Evolutionary conservation across 2,113 vertebrate species (phyloP).

Genomic region (Hemicordylus capensis): DNA sequence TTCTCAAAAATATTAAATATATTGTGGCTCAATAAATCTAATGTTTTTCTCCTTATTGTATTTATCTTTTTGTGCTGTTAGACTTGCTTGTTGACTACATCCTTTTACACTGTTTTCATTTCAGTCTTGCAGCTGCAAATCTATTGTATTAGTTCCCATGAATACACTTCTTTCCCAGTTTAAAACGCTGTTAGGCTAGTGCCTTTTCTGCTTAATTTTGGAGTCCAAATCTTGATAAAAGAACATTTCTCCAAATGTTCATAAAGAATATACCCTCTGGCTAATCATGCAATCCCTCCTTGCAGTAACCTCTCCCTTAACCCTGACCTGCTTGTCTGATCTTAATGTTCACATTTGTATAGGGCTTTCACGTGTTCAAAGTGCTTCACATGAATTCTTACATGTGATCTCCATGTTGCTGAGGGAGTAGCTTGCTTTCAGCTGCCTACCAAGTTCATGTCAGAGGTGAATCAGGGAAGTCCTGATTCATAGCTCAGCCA

Average conservation of each 20-base stretch:
- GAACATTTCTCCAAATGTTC: not conserved
- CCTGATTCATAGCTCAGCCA: too few relatives aligned
- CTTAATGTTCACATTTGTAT: too few relatives aligned
- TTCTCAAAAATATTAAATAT: not conserved
- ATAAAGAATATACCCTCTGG: not conserved
- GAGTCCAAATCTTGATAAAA: not conserved
- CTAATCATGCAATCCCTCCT: not conserved
- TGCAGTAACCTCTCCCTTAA: fast-evolving
- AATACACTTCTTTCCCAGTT: not conserved
- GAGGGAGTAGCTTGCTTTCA: too few relatives aligned
- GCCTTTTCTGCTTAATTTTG: not conserved
- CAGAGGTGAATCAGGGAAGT: too few relatives aligned
- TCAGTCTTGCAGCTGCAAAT: not conserved
- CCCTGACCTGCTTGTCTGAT: not conserved
- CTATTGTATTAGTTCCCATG: not conserved
- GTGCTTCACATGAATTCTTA: too few relatives aligned
- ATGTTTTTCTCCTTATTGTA: not conserved
- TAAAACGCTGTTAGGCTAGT: too few relatives aligned
- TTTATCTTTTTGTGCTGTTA: not conserved
- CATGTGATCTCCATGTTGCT: too few relatives aligned
- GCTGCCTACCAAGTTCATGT: too few relatives aligned
- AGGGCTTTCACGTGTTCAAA: too few relatives aligned
- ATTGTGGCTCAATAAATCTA: not conserved
- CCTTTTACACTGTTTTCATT: not conserved
- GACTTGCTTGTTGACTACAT: not conserved